These are phyloP conservation scores for Sinocyclocheilus anshuiensis DNA, from an alignment of 2,113 vertebrate species.

Conservation along the genomic window DNA sequence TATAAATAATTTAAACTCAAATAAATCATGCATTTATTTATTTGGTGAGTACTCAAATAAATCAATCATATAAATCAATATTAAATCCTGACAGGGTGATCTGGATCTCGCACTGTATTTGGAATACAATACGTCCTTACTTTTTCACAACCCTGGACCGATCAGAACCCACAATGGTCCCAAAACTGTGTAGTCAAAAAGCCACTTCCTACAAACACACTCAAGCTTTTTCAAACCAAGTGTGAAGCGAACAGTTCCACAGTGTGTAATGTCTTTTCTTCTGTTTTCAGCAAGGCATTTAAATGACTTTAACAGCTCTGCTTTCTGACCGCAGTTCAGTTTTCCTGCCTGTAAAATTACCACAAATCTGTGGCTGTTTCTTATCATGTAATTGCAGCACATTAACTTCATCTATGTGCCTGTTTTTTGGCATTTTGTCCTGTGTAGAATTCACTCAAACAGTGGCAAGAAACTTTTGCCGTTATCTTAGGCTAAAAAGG, in stretches of 20 bases:
- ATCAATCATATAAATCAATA: neutral
- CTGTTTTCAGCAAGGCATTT: conserved; percentile 33
- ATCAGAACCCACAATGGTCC: conserved; percentile 46
- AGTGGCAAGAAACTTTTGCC: conserved; percentile 14
- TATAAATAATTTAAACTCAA: neutral
- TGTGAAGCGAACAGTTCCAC: conserved; percentile 23
- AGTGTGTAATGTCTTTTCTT: conserved; percentile 35
- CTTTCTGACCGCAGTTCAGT: conserved; percentile 35
- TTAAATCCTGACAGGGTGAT: neutral
- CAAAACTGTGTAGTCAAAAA: conserved; percentile 33
- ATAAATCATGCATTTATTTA: neutral
- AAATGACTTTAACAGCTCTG: conserved; percentile 28
- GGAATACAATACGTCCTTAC: conserved; percentile 38
- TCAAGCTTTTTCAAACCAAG: conserved; percentile 53
- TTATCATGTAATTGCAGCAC: conserved; percentile 50
- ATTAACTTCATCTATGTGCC: conserved; percentile 14
- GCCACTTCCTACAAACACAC: conserved; percentile 55
- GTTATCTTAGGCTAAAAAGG: neutral
- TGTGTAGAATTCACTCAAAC: neutral
- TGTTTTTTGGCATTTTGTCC: neutral
- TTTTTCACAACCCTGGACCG: conserved; percentile 49
- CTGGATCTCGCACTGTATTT: conserved; percentile 9
- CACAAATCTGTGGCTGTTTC: conserved; percentile 38
- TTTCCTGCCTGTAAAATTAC: conserved; percentile 45
- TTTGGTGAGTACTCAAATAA: neutral